Evolutionary conservation across 1,140 invertebrate genomes (phyloP), one percentile per base, ranked within the genome.

Genomic region (Lamellibrachia luymesi): DNA sequence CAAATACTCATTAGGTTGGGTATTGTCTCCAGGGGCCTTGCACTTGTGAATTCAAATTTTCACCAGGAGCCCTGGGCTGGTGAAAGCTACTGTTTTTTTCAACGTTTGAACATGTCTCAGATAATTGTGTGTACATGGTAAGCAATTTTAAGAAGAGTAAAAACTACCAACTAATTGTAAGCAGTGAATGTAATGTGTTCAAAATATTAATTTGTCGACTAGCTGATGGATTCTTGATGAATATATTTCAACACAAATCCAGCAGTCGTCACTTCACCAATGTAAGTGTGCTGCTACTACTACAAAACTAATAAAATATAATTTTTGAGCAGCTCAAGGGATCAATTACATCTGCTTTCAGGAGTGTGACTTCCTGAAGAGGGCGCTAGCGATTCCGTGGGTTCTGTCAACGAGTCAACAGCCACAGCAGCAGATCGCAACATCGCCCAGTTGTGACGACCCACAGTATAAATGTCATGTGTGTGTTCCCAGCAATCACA

Each of bases 361-460:
- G 96, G 95, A 97, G 93, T 96, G 95, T 95, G 94, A 96, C 92
- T 97, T 97, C 94, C 94, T 97, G 93, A 95, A 96, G 92, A 95
- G 96, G 93, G 95, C 96, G n/a, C 94, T 97, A 10, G 96, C 95
- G 50, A 94, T 96, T 93, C 97, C 97, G 0, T 97, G 97, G 97
- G 97, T 96, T 5, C 94, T 97, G 49, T 97, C 96, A 8, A 97
- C 97, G 56, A 97, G 96, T 94, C 97, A 97, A 94, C 96, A 97
- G 92, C 97, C 97, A 22, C 97, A 97, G 93, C 97, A 97, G 93
- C 97, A 97, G 94, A 95, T 97, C 80, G 94, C 95, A 6, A 94
- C 95, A 94, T 95, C 96, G 7, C 97, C 97, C 7, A 96, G 96
- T 94, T 96, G 96, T 93, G 96, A 96, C 94, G 94, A 96, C 7